These are phyloP conservation scores for Hirudinaria manillensis DNA, from an alignment of 2,888 invertebrate genomes.

Conservation along the genomic window DNA sequence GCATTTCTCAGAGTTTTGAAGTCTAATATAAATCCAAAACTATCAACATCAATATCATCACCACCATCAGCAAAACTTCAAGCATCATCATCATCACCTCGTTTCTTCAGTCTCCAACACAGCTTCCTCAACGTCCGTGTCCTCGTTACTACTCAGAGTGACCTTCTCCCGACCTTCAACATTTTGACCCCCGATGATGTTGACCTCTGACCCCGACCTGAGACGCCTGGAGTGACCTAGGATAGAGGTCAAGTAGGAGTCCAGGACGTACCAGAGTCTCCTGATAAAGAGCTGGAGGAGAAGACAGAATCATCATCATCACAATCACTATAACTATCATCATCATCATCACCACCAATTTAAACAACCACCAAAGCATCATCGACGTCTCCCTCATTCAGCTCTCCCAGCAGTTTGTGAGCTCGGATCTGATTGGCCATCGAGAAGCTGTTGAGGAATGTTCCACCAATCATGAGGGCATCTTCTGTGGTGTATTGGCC, in stretches of 20 bases:
- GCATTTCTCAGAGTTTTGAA: no score
- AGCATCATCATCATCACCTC: background rate
- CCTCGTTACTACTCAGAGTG: background rate
- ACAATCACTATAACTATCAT: no score
- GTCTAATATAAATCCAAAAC: no score
- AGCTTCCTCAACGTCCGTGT: background rate
- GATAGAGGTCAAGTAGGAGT: background rate
- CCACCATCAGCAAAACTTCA: background rate
- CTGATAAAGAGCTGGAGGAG: constrained; percentile 82
- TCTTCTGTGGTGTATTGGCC: constrained; percentile 93
- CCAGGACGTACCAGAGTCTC: constrained; percentile 90
- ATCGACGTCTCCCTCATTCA: background rate
- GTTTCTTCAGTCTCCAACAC: background rate
- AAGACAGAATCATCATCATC: no score
- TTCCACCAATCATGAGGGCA: constrained; percentile 93
- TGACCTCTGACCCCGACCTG: background rate
- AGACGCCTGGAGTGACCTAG: background rate
- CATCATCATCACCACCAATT: no score
- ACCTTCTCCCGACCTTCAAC: background rate
- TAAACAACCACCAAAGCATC: no score
- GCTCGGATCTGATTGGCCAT: constrained; percentile 91
- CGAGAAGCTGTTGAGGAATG: constrained; percentile 89
- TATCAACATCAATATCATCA: no score
- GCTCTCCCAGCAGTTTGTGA: constrained; percentile 68
- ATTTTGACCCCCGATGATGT: background rate